These are phyloP conservation scores for Matsumyia berberina DNA, from an alignment of 2,888 invertebrate genomes.

Conservation along the genomic window DNA sequence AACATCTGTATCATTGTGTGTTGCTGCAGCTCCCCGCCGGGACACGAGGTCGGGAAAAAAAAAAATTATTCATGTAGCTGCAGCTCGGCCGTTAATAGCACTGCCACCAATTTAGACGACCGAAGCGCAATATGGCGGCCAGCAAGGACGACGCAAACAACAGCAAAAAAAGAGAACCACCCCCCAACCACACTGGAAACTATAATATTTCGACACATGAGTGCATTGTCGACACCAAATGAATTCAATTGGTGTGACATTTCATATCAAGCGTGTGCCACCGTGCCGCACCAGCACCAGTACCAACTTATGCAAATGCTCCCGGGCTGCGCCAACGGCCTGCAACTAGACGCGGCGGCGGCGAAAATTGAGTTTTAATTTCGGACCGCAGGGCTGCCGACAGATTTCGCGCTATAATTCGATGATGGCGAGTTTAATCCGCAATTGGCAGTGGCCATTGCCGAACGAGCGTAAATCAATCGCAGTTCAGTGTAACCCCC, in stretches of 20 bases:
- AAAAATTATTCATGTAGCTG: conserved; percentile 57
- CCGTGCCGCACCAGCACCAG: conserved; percentile 28
- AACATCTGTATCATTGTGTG: neutral
- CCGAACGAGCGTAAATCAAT: conserved; percentile 59
- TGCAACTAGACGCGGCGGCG: neutral
- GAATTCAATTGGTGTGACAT: conserved; percentile 72
- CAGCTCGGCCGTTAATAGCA: conserved; percentile 47
- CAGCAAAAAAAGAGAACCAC: conserved; percentile 1
- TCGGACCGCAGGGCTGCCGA: conserved; percentile 59
- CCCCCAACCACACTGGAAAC: conserved; percentile 19
- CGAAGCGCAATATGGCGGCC: conserved; percentile 52
- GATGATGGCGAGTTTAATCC: conserved; percentile 72
- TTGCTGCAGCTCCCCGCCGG: conserved; percentile 6
- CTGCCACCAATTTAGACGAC: conserved; percentile 42
- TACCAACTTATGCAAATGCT: conserved; percentile 61
- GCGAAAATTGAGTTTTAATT: conserved; percentile 74
- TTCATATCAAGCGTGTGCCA: conserved; percentile 60
- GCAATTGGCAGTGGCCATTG: conserved; percentile 59
- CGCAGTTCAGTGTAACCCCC: conserved; percentile 34
- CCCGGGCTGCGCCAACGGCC: neutral
- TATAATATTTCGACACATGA: conserved; percentile 64
- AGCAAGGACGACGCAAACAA: neutral
- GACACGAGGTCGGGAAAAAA: conserved; percentile 30
- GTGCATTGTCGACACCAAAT: conserved; percentile 64
- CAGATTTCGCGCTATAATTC: conserved; percentile 71